A percentile compares a stretch with the other conserved stretches of the same genome.
Evolutionary conservation across 2,888 invertebrate species (phyloP).

Genomic region (Dynastes hyllus): DNA sequence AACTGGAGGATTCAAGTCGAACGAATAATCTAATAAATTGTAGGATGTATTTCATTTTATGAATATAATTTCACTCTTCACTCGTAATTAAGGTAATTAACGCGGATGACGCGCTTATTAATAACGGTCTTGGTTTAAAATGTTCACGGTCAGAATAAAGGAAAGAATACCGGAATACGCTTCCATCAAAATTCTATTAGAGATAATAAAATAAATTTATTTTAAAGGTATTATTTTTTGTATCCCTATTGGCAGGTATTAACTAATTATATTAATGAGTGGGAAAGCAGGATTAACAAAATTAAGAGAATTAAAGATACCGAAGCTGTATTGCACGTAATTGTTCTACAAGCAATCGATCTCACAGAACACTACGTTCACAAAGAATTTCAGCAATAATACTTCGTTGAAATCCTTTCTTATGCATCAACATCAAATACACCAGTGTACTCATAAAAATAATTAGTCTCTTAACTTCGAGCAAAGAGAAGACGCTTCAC

Average conservation of each 20-base stretch:
- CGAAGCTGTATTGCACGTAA: too few species aligned
- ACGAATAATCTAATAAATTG: too few species aligned
- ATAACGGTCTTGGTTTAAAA: not conserved
- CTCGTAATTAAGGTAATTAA: not conserved
- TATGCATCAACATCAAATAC: too few species aligned
- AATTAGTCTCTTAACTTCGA: too few species aligned
- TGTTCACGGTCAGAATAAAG: not conserved
- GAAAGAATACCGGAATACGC: not conserved
- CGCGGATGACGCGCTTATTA: not conserved
- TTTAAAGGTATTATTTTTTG: not conserved
- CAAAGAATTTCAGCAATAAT: too few species aligned
- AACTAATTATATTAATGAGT: not conserved
- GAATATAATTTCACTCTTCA: not conserved
- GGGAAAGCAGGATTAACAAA: not conserved
- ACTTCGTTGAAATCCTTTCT: too few species aligned
- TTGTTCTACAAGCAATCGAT: too few species aligned
- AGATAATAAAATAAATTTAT: too few species aligned
- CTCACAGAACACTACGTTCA: too few species aligned
- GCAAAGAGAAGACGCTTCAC: too few species aligned
- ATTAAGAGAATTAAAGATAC: not conserved
- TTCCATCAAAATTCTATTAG: not conserved
- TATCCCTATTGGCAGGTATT: not conserved
- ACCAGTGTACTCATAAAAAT: too few species aligned
- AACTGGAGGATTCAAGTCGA: too few species aligned
- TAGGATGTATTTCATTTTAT: not conserved